A percentile compares a stretch with the other conserved stretches of the same genome.
Evolutionary conservation across 1,140 invertebrate species (phyloP).

Genomic region (Ceratina calcarata): DNA sequence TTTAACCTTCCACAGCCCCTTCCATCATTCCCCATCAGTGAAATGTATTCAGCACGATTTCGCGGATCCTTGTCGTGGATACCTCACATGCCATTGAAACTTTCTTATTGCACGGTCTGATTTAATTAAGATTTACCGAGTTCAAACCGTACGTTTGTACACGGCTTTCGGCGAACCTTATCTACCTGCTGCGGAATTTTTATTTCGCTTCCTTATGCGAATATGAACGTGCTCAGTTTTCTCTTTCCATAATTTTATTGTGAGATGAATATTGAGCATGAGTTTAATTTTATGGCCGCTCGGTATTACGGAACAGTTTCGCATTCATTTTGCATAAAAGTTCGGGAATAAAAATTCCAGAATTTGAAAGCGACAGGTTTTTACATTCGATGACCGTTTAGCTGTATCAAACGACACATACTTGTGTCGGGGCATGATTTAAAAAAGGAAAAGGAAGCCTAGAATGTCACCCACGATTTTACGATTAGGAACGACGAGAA

Average conservation of each 20-base stretch:
- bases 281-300: not conserved
- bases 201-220: not conserved
- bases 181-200: conserved; percentile 1
- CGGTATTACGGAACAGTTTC: not conserved
- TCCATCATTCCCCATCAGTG: not conserved
- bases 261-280: not conserved
- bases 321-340: not conserved
- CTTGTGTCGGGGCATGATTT: not conserved
- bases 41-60: conserved; percentile 47
- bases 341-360: not conserved
- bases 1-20: conserved; percentile 44
- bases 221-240: not conserved
- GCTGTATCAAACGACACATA: not conserved
- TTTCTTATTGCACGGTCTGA: not conserved
- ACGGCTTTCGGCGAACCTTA: not conserved
- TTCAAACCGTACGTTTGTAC: not conserved
- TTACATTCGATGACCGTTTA: not conserved
- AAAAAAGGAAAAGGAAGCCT: not conserved
- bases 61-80: conserved; percentile 33
- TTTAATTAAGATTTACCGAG: not conserved
- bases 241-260: not conserved
- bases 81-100: conserved; percentile 34
- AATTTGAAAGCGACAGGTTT: not conserved
- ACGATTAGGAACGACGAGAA: conserved; percentile 7
- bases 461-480: not conserved